A percentile compares a stretch with the other conserved stretches of the same genome.
Conservation (phyloP, 2,113 vertebrate genomes). For the Myocastor coypus region DNA sequence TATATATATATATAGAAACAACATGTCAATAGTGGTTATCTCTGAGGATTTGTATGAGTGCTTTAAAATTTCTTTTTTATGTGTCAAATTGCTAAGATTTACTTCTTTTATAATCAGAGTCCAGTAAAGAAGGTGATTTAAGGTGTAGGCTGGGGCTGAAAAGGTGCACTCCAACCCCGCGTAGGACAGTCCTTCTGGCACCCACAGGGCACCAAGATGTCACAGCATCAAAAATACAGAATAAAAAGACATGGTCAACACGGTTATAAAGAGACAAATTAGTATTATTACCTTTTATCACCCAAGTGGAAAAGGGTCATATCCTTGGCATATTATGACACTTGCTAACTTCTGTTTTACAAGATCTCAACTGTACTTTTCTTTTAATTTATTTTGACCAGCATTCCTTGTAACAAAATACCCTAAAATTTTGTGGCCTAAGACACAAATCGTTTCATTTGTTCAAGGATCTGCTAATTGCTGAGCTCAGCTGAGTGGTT, state of each 20-base stretch:
- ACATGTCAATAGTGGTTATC: not conserved
- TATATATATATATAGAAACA: not conserved
- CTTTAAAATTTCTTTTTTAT: conserved; percentile 46
- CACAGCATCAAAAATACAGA: not conserved
- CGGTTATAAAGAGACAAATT: not conserved
- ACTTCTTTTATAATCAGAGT: conserved; percentile 5
- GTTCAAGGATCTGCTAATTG: not conserved
- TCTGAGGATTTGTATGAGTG: not conserved
- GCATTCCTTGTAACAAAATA: not conserved
- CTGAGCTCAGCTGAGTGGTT: not conserved
- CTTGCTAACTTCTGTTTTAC: conserved; percentile 1
- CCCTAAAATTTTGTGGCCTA: not conserved
- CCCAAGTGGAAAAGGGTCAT: not conserved
- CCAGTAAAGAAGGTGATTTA: not conserved
- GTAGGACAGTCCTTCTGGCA: not conserved
- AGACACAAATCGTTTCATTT: not conserved
- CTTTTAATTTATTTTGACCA: not conserved
- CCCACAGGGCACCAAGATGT: not conserved
- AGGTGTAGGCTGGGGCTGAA: not conserved
- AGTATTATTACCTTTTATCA: not conserved
- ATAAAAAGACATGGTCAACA: not conserved
- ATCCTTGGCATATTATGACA: not conserved
- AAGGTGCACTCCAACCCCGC: not conserved
- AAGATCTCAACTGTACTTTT: not conserved
- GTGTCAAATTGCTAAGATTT: not conserved